These are phyloP conservation scores for Rhagonycha fulva DNA, from an alignment of 2,888 invertebrate species.

Conservation along the genomic window DNA sequence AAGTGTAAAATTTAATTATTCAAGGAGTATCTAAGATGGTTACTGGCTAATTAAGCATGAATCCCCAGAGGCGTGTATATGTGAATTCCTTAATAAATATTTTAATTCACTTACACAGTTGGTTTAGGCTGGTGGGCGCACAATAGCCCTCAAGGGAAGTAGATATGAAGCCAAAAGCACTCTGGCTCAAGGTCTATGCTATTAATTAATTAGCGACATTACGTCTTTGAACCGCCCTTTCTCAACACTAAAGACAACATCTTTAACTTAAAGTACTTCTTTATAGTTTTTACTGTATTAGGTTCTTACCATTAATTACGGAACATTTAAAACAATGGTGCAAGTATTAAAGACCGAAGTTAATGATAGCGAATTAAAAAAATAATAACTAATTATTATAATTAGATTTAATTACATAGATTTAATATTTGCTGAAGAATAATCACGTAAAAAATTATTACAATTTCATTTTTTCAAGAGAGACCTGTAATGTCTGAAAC, in stretches of 20 bases:
- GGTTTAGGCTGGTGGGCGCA: slow-evolving; percentile 52
- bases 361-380: background rate
- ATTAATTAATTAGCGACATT: slow-evolving; percentile 55
- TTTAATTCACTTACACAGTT: slow-evolving; percentile 56
- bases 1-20: slow-evolving; percentile 47
- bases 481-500: background rate
- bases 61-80: slow-evolving; percentile 50
- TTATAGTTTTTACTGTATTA: background rate
- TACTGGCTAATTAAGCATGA: slow-evolving; percentile 50
- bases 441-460: background rate
- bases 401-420: background rate
- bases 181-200: slow-evolving; percentile 49
- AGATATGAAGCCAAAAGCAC: slow-evolving; percentile 50
- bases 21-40: slow-evolving; percentile 50
- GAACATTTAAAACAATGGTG: background rate
- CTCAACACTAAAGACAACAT: slow-evolving; percentile 29
- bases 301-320: background rate
- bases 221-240: slow-evolving; percentile 42
- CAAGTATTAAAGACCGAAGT: background rate
- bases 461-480: background rate
- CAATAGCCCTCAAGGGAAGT: slow-evolving; percentile 51
- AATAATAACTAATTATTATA: background rate
- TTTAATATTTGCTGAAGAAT: background rate
- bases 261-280: slow-evolving; percentile 30
- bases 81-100: slow-evolving; percentile 57